Percentiles rank a stretch among this genome's conserved stretches.
Conservation (phyloP, 2,113 vertebrate species). For the Odocoileus virginianus region DNA sequence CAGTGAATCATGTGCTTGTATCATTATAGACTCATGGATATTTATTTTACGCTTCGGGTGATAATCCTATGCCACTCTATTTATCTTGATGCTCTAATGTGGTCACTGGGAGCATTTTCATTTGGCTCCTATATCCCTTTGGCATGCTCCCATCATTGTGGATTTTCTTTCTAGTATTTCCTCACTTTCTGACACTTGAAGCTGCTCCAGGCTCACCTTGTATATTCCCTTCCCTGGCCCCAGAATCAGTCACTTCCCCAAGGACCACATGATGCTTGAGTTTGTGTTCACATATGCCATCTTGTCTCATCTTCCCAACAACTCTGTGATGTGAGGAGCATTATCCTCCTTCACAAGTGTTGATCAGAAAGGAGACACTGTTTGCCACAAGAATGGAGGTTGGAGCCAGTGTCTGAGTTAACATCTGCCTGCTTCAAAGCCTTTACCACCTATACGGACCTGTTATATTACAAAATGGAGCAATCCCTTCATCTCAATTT, state of each 20-base stretch:
- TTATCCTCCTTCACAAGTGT: background rate
- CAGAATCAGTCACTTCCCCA: background rate
- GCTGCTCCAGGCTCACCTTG: background rate
- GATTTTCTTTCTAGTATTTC: background rate
- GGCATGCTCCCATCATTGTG: background rate
- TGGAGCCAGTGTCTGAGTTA: background rate
- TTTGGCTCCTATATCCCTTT: background rate
- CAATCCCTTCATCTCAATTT: background rate
- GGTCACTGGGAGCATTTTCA: background rate
- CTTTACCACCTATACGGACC: background rate
- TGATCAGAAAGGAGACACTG: background rate
- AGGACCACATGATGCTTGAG: background rate
- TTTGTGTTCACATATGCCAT: rapidly evolving
- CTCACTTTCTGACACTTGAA: background rate
- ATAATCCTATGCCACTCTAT: too few relatives aligned
- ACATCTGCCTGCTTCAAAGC: background rate
- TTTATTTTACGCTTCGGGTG: background rate
- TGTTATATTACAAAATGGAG: background rate
- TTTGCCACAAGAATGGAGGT: rapidly evolving
- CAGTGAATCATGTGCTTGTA: background rate
- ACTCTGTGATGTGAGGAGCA: rapidly evolving
- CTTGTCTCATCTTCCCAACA: background rate
- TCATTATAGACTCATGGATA: background rate
- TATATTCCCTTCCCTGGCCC: background rate
- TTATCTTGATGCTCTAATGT: background rate